These are phyloP conservation scores for Corythoichthys haematopterus DNA, from an alignment of 2,113 vertebrate species.

Conservation along the genomic window DNA sequence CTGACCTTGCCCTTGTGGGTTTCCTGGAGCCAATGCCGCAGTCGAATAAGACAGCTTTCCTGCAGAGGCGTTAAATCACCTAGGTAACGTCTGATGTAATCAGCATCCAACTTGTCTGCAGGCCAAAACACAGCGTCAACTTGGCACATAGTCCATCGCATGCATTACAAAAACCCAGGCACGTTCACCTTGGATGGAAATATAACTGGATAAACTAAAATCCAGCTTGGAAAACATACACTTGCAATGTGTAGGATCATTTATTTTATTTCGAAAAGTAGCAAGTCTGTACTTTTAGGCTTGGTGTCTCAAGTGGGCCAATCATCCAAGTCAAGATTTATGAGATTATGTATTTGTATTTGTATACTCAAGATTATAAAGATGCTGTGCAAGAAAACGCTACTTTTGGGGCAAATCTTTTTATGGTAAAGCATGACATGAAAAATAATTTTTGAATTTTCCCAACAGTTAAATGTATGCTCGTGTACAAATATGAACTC, in stretches of 20 bases:
- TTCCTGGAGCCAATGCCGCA: slow-evolving; percentile 93
- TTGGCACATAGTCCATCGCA: slow-evolving; percentile 16
- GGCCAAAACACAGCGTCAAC: slow-evolving; percentile 21
- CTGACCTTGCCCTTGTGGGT: slow-evolving; percentile 94
- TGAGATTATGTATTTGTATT: not conserved
- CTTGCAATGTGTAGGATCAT: not conserved
- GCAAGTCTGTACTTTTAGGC: not conserved
- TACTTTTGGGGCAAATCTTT: no score
- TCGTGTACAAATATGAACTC: no score
- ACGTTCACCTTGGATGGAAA: not conserved
- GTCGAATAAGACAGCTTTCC: slow-evolving; percentile 93
- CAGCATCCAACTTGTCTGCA: slow-evolving; percentile 90
- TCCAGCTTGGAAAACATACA: not conserved
- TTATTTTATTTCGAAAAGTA: not conserved
- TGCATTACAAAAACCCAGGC: not conserved
- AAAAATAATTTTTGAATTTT: no score
- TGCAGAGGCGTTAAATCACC: slow-evolving; percentile 92
- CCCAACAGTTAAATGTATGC: no score
- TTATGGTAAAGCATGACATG: no score
- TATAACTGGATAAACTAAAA: not conserved
- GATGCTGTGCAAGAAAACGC: no score
- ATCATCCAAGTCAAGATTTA: not conserved
- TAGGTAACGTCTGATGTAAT: slow-evolving; percentile 93
- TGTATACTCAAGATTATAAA: no score
- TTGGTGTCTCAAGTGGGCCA: not conserved